Evolutionary conservation across 2,113 vertebrate genomes (phyloP).

Genomic region (Coracopsis vasa): DNA sequence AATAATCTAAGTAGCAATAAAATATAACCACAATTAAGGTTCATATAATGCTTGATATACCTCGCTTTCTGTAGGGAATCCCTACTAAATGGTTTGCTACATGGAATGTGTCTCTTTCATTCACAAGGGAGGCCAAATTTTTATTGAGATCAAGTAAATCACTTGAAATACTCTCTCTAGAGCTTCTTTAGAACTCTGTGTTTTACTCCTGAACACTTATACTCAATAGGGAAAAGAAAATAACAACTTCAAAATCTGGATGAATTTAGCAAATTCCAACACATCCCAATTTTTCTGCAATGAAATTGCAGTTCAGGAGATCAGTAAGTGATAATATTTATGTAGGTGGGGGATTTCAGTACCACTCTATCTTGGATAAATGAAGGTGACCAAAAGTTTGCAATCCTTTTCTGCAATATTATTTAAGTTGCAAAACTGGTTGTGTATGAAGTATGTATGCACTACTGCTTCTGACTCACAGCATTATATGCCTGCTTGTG

Average conservation of each 20-base stretch:
- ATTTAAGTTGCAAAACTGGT: not conserved
- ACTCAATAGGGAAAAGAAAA: not conserved
- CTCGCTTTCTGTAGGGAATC: constrained; percentile 34
- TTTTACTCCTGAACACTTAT: not conserved
- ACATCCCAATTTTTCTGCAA: not conserved
- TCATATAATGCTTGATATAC: constrained; percentile 38
- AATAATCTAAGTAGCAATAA: constrained; percentile 71
- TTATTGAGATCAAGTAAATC: not conserved
- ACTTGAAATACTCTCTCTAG: not conserved
- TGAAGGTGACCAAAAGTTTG: not conserved
- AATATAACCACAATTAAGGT: constrained; percentile 68
- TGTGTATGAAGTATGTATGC: not conserved
- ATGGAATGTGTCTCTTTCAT: not conserved
- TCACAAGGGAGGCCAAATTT: not conserved
- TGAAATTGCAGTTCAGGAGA: not conserved
- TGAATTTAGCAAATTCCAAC: not conserved
- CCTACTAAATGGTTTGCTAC: not conserved
- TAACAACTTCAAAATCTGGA: not conserved
- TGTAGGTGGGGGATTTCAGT: not conserved
- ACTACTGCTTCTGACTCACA: not conserved
- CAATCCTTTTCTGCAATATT: not conserved
- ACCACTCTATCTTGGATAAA: not conserved
- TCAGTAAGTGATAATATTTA: not conserved
- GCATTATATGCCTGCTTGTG: not conserved
- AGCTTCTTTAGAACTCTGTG: not conserved